A percentile compares a stretch with the other conserved stretches of the same genome.
Conservation (phyloP, 1,140 invertebrate species). For the Bombus superbus region DNA sequence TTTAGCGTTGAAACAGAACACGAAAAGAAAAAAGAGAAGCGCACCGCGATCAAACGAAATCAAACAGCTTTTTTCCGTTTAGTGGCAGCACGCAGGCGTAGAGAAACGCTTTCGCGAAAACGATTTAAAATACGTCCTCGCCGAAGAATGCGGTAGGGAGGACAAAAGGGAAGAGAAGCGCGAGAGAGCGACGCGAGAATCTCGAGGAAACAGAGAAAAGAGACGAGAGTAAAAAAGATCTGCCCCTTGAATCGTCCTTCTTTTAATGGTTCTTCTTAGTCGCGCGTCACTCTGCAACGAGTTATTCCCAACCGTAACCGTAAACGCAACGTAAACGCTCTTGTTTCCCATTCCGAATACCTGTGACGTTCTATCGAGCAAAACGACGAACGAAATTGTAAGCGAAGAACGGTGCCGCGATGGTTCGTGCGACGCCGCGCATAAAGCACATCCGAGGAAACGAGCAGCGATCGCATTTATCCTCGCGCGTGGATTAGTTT, state of each 20-base stretch:
- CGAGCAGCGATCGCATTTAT: slow-evolving; percentile 40
- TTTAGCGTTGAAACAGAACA: neutral
- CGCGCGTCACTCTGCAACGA: neutral
- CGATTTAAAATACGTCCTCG: neutral
- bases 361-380: neutral
- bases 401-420: neutral
- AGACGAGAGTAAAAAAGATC: no score
- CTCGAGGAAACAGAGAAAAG: neutral
- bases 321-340: neutral
- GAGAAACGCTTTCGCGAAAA: neutral
- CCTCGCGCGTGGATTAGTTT: slow-evolving; percentile 25
- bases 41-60: slow-evolving; percentile 8
- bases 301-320: neutral
- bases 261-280: neutral
- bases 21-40: neutral
- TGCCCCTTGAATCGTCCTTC: neutral
- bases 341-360: neutral
- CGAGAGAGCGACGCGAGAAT: neutral
- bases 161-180: neutral
- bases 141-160: neutral
- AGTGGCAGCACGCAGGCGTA: neutral
- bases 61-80: slow-evolving; percentile 5
- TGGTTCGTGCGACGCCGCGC: neutral
- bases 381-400: neutral
- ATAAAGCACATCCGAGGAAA: slow-evolving; percentile 22